phyloP scores from a whole-genome alignment of 1,140 invertebrate species.

The Apocrypta bakeri region DNA sequence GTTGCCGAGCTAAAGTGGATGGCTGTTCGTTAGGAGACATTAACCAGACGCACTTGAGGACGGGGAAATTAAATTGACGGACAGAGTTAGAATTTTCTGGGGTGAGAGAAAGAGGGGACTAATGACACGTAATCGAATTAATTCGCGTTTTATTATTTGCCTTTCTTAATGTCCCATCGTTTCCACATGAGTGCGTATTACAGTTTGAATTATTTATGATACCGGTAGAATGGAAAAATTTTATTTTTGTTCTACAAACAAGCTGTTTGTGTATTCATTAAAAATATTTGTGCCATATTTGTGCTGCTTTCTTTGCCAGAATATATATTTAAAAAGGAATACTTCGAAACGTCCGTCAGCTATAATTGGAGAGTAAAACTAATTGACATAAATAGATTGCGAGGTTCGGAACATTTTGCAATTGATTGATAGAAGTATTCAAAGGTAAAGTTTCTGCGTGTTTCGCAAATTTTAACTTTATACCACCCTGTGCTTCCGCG shows the following conservation, averaged over 20 bases:
- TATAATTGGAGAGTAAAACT: too few relatives aligned
- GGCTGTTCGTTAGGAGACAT: neutral
- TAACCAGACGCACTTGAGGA: neutral
- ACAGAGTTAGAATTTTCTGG: neutral
- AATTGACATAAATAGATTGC: neutral
- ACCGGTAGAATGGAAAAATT: neutral
- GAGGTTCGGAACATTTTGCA: neutral
- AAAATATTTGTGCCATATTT: neutral
- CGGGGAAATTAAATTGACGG: neutral
- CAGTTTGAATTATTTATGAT: neutral
- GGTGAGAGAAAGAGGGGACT: neutral
- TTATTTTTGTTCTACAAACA: neutral
- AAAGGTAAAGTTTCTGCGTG: neutral
- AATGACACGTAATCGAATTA: slow-evolving; percentile 5
- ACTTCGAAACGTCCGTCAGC: too few relatives aligned
- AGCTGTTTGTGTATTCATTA: neutral
- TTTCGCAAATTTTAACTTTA: neutral
- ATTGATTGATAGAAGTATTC: neutral
- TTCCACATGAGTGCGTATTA: neutral
- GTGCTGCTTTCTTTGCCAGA: neutral
- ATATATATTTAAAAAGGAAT: too few relatives aligned
- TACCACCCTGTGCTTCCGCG: neutral
- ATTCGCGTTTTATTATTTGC: slow-evolving; percentile 2
- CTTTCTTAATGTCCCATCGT: neutral
- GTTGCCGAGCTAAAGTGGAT: neutral